Conservation (phyloP, 35 echinoderm and acorn worm species). For the Heliocidaris tuberculata region DNA sequence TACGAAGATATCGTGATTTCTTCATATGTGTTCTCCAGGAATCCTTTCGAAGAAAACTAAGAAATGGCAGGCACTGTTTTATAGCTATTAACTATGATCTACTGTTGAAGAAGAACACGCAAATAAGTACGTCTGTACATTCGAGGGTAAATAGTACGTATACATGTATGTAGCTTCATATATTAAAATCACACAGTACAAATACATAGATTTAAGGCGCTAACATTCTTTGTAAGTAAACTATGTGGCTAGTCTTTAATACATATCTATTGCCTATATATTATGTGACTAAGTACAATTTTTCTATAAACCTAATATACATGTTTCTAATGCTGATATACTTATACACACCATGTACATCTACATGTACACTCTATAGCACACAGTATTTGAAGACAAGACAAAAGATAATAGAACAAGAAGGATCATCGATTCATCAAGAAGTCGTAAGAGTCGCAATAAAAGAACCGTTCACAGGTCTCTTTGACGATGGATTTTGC, state of each 20-base stretch:
- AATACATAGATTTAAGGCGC: neutral
- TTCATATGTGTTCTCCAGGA: neutral
- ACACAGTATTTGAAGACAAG: neutral
- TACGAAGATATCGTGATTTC: neutral
- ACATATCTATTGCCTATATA: neutral
- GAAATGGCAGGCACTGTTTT: neutral
- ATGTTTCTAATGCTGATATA: neutral
- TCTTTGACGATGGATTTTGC: no score
- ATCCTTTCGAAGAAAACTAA: neutral
- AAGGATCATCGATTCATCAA: neutral
- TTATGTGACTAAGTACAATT: neutral
- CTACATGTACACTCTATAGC: neutral
- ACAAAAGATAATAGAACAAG: neutral
- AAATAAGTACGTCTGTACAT: neutral
- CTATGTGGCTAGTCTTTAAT: neutral
- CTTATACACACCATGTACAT: neutral
- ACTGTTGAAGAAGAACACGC: neutral
- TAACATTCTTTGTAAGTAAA: neutral
- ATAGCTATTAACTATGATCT: neutral
- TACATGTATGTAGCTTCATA: neutral
- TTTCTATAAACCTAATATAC: constrained; percentile 13
- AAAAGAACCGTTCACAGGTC: no score
- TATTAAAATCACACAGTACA: neutral
- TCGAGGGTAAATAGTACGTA: neutral
- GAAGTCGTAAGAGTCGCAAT: no score